Evolutionary conservation across 2,888 invertebrate genomes (phyloP), one percentile per base, ranked within the genome.

Genomic region (Xestia sexstrigata): DNA sequence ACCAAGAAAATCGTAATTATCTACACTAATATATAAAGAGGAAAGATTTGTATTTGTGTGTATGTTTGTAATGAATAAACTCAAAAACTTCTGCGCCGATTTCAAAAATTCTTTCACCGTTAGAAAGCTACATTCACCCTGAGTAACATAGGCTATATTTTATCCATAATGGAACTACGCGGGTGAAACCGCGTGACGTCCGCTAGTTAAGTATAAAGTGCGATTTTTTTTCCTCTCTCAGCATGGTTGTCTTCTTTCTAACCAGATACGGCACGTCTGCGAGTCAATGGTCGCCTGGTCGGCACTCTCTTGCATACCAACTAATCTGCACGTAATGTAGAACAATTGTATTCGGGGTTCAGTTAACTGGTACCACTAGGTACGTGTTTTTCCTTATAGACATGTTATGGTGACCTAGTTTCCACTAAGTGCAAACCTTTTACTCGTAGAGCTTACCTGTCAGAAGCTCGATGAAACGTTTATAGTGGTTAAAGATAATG

Each of bases 291-390:
- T 76, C 78, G 72, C 47, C 74, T 89, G 79, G 72, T 76, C 78
- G 71, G 49, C 74, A 72, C 88, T 88, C 86, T 74, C 76, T 78
- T 84, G 92, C 91, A 93, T 92, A 92, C 92, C 88, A 91, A 87
- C 92, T 90, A 85, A 86, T 84, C 58, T 87, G 90, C 90, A 84
- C 86, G 85, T 90, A 92, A 93, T 90, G 77, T 86, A 82, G 84
- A 88, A 90, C 89, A 86, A 89, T 87, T 85, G 79, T 72, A 73
- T 86, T 90, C 78, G 79, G 75, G 78, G 74, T 80, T 79, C 67
- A 39, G 60, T 83, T 66, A 69, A 77, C 58, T 74, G 68, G 68
- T 70, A 73, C 77, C 83, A 81, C 83, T 74, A 35, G 1, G 35
- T 35, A 77, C 79, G 74, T 42, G 74, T 74, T 86, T 83, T 90